Base-by-base conservation (phyloP, 2,113 vertebrate species). In the Ceyx margarethae region DNA sequence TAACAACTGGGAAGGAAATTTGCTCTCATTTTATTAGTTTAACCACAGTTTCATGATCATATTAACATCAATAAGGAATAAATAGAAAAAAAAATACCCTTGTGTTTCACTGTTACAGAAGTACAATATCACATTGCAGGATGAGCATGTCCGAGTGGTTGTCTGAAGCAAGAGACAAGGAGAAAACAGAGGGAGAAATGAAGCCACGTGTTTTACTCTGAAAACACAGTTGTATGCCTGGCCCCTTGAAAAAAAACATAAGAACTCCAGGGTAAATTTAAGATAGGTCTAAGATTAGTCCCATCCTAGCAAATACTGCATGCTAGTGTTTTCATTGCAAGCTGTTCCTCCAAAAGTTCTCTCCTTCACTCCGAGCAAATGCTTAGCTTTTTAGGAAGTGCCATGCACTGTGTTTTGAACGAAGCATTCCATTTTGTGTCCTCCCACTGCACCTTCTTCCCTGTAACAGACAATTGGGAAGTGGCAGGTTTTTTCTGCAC, bases 261-360 rank as follows among this genome's bases (percentile, higher is more conserved):
- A 79, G 75, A 91, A 83, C 60, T 61, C 83, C 40, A 35, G 8
- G 21, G 57, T 71, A 74, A 66, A 64, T 77, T 66, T 88, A 78
- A 94, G 87, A 93, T 54, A 68, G 90, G 88, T 94, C 91, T 95
- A 90, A 90, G 90, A 88, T 95, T 60, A 96, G 85, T 95, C 93
- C 93, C 73, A 90, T 75, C 82, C 74, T 56, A 88, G 76, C 74
- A 94, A 78, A 91, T 91, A 78, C 56, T 78, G 80, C 40, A 74
- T 81, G 72, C 40, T 86, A 81, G 72, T 85, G 76, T 85, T 91
- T 93, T 90, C 79, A 31, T 53, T 77, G 82, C 94, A 93, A 90
- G 95, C 92, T 93, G 95, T 93, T 95, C 90, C 87, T 75, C 85
- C 85, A 72, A 46, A 95, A 95, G 90, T 90, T 94, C 91, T 81